Evolutionary conservation across 2,888 invertebrate species (phyloP), one percentile per base, ranked within the genome.

Genomic region (Oxytorus armatus): DNA sequence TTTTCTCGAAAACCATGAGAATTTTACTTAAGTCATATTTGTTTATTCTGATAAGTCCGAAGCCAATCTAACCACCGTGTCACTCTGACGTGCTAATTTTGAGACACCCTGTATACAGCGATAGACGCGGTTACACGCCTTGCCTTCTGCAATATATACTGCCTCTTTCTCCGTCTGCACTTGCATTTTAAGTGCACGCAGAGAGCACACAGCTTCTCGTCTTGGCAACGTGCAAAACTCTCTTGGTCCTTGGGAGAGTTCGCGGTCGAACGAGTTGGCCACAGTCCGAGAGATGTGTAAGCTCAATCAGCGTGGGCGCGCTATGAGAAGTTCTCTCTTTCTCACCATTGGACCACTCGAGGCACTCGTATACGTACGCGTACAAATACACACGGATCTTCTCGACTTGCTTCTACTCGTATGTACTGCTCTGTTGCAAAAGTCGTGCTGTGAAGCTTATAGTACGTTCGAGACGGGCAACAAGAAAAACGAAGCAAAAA

Each of bases 221-320:
- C 53, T 76, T 79, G n/a, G 59, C 63, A 57, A 51, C 59, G 74
- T 57, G 72, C 68, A 51, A 75, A 76, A 66, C 51, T 69, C 33
- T 53, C 59, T 47, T 61, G 42, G 47, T 74, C 39, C 55, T 49
- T n/a, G n/a, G n/a, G 10, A 3, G 53, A 53, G 53, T 8, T n/a
- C 16, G 8, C 55, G 33, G 16, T n/a, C 66, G 61, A 53, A 55
- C 72, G 61, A 78, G 78, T 49, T 59, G 72, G 51, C 79, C 73
- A 79, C 75, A 81, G 78, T 77, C 49, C 63, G 78, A 77, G 85
- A 82, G 83, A 86, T 85, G 87, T 88, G 88, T 88, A 87, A 85
- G 82, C 83, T 84, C 87, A 88, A 89, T 88, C 88, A 88, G 88
- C 86, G 89, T 89, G 88, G 89, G 89, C 88, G 87, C 66, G 79